A percentile compares a stretch with the other conserved stretches of the same genome.
phyloP scores from a whole-genome alignment of 2,113 vertebrate genomes.

The Rhodinocichla rosea region DNA sequence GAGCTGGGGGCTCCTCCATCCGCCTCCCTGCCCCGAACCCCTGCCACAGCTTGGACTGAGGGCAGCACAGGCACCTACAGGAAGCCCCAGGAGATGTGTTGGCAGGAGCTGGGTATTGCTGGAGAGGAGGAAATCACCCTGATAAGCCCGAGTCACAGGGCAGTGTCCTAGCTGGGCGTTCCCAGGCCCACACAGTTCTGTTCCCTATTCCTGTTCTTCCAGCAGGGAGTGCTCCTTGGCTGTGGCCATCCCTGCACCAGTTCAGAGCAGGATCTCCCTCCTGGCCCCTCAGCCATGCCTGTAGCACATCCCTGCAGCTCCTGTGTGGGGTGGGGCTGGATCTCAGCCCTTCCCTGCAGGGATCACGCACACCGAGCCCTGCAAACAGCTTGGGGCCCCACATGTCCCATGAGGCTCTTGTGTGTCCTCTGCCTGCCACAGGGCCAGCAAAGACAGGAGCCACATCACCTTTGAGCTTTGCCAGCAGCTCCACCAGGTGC shows the following conservation, averaged over 20 bases:
- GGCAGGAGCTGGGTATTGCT: not conserved
- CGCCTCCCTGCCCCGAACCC: not conserved
- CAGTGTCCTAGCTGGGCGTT: not conserved
- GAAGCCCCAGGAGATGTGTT: not conserved
- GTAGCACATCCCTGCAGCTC: not conserved
- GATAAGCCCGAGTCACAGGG: accelerated
- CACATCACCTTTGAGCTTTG: not conserved
- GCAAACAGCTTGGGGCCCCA: not conserved
- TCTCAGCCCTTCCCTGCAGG: not conserved
- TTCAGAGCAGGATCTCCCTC: not conserved
- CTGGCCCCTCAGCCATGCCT: not conserved
- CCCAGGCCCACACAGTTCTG: not conserved
- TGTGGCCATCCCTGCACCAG: not conserved
- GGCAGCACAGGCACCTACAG: not conserved
- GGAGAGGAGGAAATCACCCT: not conserved
- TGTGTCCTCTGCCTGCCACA: not conserved
- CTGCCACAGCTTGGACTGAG: too few species aligned
- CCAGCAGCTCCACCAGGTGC: constrained; percentile 19
- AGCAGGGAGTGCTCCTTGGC: accelerated
- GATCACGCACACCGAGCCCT: not conserved
- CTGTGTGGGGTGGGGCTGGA: not conserved
- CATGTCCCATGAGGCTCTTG: accelerated
- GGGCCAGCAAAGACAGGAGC: not conserved
- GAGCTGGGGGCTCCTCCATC: not conserved
- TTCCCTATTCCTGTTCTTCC: not conserved